Evolutionary conservation across 2,888 invertebrate genomes (phyloP).

Genomic region (Trichopoda pennipes): DNA sequence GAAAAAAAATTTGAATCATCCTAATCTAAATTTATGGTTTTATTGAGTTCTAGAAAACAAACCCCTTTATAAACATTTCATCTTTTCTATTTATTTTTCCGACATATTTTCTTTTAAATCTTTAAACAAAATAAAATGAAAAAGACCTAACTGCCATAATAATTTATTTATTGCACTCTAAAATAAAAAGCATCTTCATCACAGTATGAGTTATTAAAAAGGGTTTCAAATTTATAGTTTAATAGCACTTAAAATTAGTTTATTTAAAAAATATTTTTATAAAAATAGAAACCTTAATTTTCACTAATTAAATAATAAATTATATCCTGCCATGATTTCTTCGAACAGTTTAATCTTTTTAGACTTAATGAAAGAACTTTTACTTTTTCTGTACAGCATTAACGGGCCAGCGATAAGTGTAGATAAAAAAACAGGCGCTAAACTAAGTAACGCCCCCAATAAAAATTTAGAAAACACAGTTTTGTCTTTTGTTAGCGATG

Average conservation of each 20-base stretch:
- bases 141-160: not conserved
- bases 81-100: too few relatives aligned
- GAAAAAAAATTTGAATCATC: too few relatives aligned
- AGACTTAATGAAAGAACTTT: conserved; percentile 38
- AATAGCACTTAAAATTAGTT: not conserved
- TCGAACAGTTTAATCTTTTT: conserved; percentile 22
- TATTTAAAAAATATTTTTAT: conserved; percentile 52
- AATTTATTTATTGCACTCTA: not conserved
- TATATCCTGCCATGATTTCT: conserved; percentile 64
- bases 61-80: too few relatives aligned
- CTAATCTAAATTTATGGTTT: too few relatives aligned
- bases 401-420: not conserved
- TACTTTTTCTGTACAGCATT: conserved; percentile 25
- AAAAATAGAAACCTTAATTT: conserved; percentile 47
- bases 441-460: conserved; percentile 61
- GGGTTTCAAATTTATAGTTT: not conserved
- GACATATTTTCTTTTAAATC: too few relatives aligned
- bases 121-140: not conserved
- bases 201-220: conserved; percentile 1
- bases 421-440: conserved; percentile 56
- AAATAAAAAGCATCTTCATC: not conserved
- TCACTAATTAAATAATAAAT: conserved; percentile 68
- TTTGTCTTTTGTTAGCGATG: conserved; percentile 55
- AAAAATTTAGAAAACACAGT: conserved; percentile 57
- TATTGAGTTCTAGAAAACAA: too few relatives aligned